These are phyloP conservation scores for Parazoanthus swiftii DNA, from an alignment of 92 coral and sea anemone genomes.

Conservation along the genomic window DNA sequence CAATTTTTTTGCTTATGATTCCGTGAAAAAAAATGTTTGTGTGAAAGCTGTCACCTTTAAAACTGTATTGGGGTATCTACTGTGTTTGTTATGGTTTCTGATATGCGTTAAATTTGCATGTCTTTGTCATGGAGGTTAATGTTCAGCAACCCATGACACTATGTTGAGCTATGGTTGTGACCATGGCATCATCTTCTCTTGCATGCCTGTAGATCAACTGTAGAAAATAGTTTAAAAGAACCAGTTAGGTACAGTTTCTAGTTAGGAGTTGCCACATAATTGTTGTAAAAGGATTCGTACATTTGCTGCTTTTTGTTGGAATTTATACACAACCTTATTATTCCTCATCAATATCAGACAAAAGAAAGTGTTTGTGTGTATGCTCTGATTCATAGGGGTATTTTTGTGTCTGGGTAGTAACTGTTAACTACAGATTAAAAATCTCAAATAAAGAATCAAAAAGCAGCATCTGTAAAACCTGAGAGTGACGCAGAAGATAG, in stretches of 20 bases:
- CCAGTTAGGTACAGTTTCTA: not conserved
- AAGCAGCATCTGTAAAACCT: slow-evolving; percentile 12
- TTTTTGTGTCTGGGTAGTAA: slow-evolving; percentile 2
- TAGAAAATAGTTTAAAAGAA: slow-evolving; percentile 19
- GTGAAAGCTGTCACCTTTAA: not conserved
- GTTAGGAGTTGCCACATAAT: slow-evolving; percentile 1
- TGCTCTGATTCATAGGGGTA: not conserved
- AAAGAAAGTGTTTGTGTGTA: not conserved
- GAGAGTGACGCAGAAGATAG: slow-evolving; percentile 8
- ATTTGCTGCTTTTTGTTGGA: slow-evolving; percentile 25
- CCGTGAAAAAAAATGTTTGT: not conserved
- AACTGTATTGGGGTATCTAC: not conserved
- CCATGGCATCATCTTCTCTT: not conserved
- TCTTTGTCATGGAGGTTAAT: slow-evolving; percentile 1
- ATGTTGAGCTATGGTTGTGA: not conserved
- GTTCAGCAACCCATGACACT: not conserved
- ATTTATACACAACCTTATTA: not conserved
- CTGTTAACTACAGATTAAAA: not conserved
- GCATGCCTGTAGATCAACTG: slow-evolving; percentile 16
- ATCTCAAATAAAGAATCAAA: not conserved
- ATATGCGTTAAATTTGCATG: slow-evolving; percentile 23
- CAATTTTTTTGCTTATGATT: not conserved
- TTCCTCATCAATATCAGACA: not conserved
- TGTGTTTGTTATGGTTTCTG: not conserved
- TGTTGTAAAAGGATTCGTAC: not conserved